phyloP scores from a whole-genome alignment of 1,140 invertebrate genomes.

The Zaprionus lachaisei region DNA sequence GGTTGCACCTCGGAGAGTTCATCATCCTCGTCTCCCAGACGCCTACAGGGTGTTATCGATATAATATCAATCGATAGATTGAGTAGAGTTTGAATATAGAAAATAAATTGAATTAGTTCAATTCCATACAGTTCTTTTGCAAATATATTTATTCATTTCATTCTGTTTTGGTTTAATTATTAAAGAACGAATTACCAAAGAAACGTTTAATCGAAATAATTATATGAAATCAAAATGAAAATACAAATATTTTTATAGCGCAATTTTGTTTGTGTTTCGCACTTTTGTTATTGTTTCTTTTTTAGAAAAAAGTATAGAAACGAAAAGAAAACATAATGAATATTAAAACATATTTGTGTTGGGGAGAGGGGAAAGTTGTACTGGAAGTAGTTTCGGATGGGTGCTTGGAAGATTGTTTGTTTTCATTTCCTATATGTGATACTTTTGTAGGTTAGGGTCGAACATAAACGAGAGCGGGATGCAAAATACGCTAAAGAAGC shows the following conservation, averaged over 20 bases:
- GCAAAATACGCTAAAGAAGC: constrained; percentile 47
- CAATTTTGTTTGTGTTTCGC: constrained; percentile 25
- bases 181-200: constrained; percentile 29
- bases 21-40: constrained; percentile 95
- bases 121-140: constrained; percentile 8
- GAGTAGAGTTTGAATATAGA: constrained; percentile 24
- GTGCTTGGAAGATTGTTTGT: constrained; percentile 13
- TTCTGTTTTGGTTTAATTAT: constrained; percentile 44
- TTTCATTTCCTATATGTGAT: constrained; percentile 4
- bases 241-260: constrained; percentile 14
- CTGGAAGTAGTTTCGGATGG: neutral
- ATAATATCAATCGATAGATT: neutral
- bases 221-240: constrained; percentile 12
- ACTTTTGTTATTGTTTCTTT: neutral
- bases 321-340: constrained; percentile 13
- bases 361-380: constrained; percentile 15
- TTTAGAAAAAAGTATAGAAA: constrained; percentile 12
- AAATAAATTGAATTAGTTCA: constrained; percentile 49
- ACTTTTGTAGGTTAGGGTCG: neutral
- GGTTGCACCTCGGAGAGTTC: constrained; percentile 97
- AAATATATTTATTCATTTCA: neutral
- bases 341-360: constrained; percentile 27
- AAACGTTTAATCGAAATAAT: constrained; percentile 29
- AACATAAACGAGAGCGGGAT: constrained; percentile 18
- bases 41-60: constrained; percentile 84